Percentiles rank a stretch among this genome's conserved stretches.
Evolutionary conservation across 64 coral and sea anemone genomes (phyloP).

Genomic region (Dendrophyllia cribrosa): DNA sequence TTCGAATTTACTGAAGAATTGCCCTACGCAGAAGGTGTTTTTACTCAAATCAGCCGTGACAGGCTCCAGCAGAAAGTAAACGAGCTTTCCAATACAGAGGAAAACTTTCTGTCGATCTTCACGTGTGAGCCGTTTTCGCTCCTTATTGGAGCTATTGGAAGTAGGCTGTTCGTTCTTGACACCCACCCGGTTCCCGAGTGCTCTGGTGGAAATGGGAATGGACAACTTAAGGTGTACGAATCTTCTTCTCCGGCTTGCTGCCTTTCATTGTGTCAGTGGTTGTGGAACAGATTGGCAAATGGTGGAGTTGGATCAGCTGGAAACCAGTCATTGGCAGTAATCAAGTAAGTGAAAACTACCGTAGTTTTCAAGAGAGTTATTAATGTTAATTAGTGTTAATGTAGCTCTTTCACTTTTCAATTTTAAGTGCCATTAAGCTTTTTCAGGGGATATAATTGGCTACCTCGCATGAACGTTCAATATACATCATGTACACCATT

Average conservation of each 20-base stretch:
- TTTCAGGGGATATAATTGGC: too few relatives aligned
- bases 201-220: slow-evolving; percentile 12
- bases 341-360: neutral
- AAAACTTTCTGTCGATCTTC: slow-evolving; percentile 2
- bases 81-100: neutral
- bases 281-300: neutral
- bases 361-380: too few relatives aligned
- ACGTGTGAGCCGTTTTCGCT: neutral
- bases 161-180: slow-evolving; percentile 2
- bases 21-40: neutral
- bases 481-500: too few relatives aligned
- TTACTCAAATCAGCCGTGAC: neutral
- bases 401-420: too few relatives aligned
- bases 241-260: neutral
- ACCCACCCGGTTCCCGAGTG: neutral
- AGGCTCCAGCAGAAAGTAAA: neutral
- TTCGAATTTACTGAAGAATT: neutral
- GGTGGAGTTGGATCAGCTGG: neutral
- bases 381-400: too few relatives aligned
- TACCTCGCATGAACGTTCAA: too few relatives aligned
- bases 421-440: too few relatives aligned
- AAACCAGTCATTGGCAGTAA: neutral
- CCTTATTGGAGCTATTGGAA: neutral
- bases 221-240: neutral
- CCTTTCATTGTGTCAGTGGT: neutral